Evolutionary conservation across 2,888 invertebrate genomes (phyloP).

Genomic region (Mesorhabditis sp.): DNA sequence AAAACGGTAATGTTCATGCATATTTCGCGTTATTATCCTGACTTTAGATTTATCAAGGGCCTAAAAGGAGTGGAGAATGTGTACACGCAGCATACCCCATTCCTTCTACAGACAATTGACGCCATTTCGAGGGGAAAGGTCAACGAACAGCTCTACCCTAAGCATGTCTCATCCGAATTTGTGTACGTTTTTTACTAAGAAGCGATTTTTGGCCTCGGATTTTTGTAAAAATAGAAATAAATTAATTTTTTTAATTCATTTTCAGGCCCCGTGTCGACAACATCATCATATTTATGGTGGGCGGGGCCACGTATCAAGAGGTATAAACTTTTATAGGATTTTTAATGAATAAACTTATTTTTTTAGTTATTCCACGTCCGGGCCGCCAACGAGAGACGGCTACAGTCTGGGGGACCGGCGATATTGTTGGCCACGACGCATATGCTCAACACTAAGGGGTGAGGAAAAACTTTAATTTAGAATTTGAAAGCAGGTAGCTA

Average conservation of each 20-base stretch:
- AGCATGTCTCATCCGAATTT: constrained; percentile 69
- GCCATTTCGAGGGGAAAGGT: constrained; percentile 76
- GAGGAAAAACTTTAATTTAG: constrained; percentile 1
- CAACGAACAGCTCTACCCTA: constrained; percentile 24
- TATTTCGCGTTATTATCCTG: constrained; percentile 1
- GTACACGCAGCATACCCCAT: constrained; percentile 95
- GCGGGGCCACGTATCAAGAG: constrained; percentile 76
- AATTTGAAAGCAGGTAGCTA: background rate
- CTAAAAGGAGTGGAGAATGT: constrained; percentile 96
- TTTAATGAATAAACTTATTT: background rate
- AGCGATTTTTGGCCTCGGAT: background rate
- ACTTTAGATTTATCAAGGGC: constrained; percentile 38
- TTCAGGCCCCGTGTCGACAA: constrained; percentile 73
- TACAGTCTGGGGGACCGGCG: constrained; percentile 26
- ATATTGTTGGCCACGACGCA: constrained; percentile 41
- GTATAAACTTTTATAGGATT: constrained; percentile 10
- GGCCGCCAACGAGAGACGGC: constrained; percentile 25
- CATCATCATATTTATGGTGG: constrained; percentile 90
- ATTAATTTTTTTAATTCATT: constrained; percentile 7
- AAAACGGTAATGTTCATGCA: constrained; percentile 69
- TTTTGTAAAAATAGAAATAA: background rate
- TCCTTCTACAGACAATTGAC: constrained; percentile 75
- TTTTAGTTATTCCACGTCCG: constrained; percentile 18
- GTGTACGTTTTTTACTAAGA: constrained; percentile 13
- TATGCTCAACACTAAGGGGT: constrained; percentile 42